These are phyloP conservation scores for Cyphomyrmex costatus DNA, from an alignment of 1,140 invertebrate species.

Conservation along the genomic window DNA sequence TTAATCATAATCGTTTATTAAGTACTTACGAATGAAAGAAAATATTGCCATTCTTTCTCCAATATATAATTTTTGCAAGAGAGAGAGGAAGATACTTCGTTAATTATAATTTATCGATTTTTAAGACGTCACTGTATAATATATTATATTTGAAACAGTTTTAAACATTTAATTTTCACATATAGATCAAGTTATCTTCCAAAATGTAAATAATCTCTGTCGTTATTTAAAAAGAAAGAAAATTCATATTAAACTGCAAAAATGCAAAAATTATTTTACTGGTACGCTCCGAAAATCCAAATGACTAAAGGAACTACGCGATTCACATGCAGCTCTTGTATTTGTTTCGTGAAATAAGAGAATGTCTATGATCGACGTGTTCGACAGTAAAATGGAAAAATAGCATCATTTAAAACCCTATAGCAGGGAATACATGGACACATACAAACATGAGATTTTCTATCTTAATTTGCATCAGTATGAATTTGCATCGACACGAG, in stretches of 20 bases:
- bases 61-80: no score
- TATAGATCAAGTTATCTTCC: neutral
- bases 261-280: neutral
- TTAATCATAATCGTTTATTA: no score
- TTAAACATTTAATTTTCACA: neutral
- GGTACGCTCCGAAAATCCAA: neutral
- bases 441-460: neutral
- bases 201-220: neutral
- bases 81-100: no score
- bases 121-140: no score
- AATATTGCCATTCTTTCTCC: no score
- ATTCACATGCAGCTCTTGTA: neutral
- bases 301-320: neutral
- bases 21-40: no score
- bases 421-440: neutral
- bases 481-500: conserved; percentile 30
- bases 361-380: neutral
- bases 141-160: no score
- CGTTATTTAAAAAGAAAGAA: neutral
- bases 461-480: conserved; percentile 23
- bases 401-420: conserved; percentile 17
- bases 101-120: no score
- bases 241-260: conserved; percentile 3
- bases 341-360: neutral
- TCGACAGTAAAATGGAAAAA: conserved; percentile 21